Percentiles rank a stretch among this genome's conserved stretches.
Evolutionary conservation across 2,888 invertebrate genomes (phyloP).

Genomic region (Dichetophora obliterata): DNA sequence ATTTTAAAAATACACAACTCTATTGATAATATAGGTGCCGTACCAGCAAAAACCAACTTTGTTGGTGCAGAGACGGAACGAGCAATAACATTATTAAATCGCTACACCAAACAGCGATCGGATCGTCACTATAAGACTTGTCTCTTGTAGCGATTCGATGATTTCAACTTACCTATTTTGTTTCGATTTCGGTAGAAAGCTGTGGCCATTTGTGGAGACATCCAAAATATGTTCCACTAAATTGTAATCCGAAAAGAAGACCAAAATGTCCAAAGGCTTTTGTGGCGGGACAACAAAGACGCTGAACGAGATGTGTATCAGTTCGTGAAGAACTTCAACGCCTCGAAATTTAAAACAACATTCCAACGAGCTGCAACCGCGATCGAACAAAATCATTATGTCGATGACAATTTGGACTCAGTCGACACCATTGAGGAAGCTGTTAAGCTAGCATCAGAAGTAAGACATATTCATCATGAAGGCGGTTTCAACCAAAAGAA

Average conservation of each 20-base stretch:
- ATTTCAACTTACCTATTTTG: slow-evolving; percentile 48
- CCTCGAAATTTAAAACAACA: slow-evolving; percentile 31
- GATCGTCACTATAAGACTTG: background rate
- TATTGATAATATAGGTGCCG: background rate
- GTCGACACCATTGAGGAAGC: slow-evolving; percentile 31
- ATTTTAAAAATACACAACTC: background rate
- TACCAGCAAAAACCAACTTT: no score
- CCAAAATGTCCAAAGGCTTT: slow-evolving; percentile 35
- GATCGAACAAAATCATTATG: slow-evolving; percentile 39
- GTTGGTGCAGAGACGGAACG: background rate
- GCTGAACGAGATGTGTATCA: slow-evolving; percentile 34
- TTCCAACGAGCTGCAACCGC: slow-evolving; percentile 31
- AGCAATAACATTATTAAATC: background rate
- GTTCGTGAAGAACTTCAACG: slow-evolving; percentile 40
- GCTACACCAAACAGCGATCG: background rate
- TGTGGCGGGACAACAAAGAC: slow-evolving; percentile 5
- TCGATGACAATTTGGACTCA: slow-evolving; percentile 39
- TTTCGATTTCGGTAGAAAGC: slow-evolving; percentile 59
- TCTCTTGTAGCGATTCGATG: background rate
- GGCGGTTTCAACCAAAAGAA: slow-evolving; percentile 37
- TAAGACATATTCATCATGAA: slow-evolving; percentile 31
- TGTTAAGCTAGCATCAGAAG: slow-evolving; percentile 23
- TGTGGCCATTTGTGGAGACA: slow-evolving; percentile 52
- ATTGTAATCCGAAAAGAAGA: slow-evolving; percentile 46
- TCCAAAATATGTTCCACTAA: slow-evolving; percentile 44